phyloP scores from a whole-genome alignment of 2,797 vertebrate genomes.

The Poliocrania exsul region DNA sequence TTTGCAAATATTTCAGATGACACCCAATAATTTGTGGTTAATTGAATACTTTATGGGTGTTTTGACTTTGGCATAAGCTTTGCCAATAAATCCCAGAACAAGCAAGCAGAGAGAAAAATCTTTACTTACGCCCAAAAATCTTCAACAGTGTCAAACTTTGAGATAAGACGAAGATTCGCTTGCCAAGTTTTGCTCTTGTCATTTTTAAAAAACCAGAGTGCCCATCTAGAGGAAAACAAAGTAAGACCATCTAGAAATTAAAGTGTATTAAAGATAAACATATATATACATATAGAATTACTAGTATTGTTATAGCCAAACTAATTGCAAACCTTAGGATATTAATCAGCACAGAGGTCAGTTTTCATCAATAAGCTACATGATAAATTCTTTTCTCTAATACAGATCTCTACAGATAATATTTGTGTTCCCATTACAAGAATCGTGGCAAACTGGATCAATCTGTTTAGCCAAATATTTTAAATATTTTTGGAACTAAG shows the following conservation, averaged over 20 bases:
- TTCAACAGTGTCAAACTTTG: slow-evolving; percentile 96
- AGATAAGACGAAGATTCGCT: slow-evolving; percentile 96
- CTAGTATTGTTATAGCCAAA: neutral
- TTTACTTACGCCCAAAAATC: slow-evolving; percentile 98
- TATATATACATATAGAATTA: no score
- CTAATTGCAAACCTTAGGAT: neutral
- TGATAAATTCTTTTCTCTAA: neutral
- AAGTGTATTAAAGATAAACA: neutral
- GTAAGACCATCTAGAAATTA: neutral
- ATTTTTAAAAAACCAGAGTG: slow-evolving; percentile 99
- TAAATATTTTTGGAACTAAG: neutral
- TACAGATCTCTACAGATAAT: neutral
- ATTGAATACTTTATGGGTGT: neutral
- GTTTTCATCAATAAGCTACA: neutral
- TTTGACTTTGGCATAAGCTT: neutral
- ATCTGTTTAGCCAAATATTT: neutral
- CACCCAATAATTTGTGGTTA: neutral
- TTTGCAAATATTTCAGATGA: neutral
- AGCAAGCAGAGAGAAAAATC: rapidly evolving
- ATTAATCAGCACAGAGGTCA: neutral
- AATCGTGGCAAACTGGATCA: neutral
- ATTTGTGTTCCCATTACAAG: neutral
- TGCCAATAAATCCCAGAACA: neutral
- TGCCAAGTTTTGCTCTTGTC: slow-evolving; percentile 99
- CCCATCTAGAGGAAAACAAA: slow-evolving; percentile 84